Conservation (phyloP, 2,113 vertebrate species). For the Neogale vison region DNA sequence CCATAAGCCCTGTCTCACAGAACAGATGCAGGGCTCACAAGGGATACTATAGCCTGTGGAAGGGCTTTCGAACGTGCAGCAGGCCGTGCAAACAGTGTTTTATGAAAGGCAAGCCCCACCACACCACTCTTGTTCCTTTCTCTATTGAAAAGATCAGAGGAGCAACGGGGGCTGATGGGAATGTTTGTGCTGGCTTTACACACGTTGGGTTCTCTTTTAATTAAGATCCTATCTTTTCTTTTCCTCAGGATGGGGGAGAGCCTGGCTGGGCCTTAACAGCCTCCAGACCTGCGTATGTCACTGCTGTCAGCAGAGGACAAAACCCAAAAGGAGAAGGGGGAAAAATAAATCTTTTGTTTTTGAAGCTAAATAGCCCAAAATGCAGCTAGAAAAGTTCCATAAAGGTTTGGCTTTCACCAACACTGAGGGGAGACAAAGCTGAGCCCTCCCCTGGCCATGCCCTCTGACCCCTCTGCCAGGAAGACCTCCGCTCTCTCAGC, state of each 20-base stretch:
- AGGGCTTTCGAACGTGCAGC: neutral
- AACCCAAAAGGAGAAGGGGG: constrained; percentile 77
- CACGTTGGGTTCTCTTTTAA: constrained; percentile 54
- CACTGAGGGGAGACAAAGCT: constrained; percentile 86
- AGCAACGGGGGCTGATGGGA: neutral
- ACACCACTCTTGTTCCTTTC: constrained; percentile 1
- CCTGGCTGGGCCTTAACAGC: constrained; percentile 39
- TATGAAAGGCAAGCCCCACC: neutral
- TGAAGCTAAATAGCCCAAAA: constrained; percentile 86
- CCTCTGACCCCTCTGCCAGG: constrained; percentile 86
- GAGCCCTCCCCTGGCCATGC: constrained; percentile 83
- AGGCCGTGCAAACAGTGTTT: neutral
- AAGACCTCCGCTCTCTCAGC: constrained; percentile 80
- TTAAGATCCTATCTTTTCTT: constrained; percentile 79
- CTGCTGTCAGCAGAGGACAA: constrained; percentile 80
- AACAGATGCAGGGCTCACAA: neutral
- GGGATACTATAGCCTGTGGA: neutral
- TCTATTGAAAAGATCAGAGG: constrained; percentile 62
- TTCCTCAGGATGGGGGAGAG: constrained; percentile 34
- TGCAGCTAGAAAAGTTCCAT: constrained; percentile 84
- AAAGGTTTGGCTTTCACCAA: constrained; percentile 86
- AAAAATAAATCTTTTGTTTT: constrained; percentile 87
- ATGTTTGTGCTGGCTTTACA: constrained; percentile 54
- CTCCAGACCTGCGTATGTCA: constrained; percentile 77
- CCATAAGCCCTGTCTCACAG: neutral